Evolutionary conservation across 64 coral and sea anemone genomes (phyloP), one percentile per base, ranked within the genome.

Genomic region (Dendrophyllia cribrosa): DNA sequence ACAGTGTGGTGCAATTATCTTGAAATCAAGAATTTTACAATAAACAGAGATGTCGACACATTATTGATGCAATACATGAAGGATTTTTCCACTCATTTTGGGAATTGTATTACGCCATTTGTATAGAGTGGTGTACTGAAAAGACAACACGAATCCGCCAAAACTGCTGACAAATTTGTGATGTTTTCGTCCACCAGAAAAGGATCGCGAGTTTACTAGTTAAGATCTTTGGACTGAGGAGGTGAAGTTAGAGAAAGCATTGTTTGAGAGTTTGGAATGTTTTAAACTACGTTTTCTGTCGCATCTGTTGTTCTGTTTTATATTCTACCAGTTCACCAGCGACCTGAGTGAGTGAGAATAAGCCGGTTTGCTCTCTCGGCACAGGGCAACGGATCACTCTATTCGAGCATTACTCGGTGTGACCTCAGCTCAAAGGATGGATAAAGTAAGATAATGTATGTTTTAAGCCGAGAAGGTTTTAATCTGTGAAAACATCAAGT

Each of bases 51-150:
- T 45, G 6, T 45, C 43, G 25, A 12, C 13, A 44, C 15, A n/a
- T 20, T 22, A 9, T 43, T 14, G 55, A 43, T 79, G 16, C 53
- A 60, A 58, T 43, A 26, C 59, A 20, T 46, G 58, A 47, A 61
- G 34, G 14, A 49, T 50, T 19, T 67, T 47, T 68, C 59, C 58
- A 43, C 43, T 34, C 19, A 34, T 82, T 3, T 58, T 63, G 59
- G 63, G 45, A 84, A 84, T 84, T 84, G 80, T 60, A 84, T 84
- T 84, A 84, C 44, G 43, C 80, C 20, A 46, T 51, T 84, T 26
- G 60, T 6, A 6, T 20, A 22, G n/a, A 64, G 63, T 84, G 58
- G 25, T 46, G 13, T 63, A 55, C 45, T 19, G 19, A 84, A 7
- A 22, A 50, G 46, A 67, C 10, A 68, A 49, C 34, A 50, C 34